A percentile compares a stretch with the other conserved stretches of the same genome.
phyloP scores from a whole-genome alignment of 2,113 vertebrate species.

The Entomyzon cyanotis region DNA sequence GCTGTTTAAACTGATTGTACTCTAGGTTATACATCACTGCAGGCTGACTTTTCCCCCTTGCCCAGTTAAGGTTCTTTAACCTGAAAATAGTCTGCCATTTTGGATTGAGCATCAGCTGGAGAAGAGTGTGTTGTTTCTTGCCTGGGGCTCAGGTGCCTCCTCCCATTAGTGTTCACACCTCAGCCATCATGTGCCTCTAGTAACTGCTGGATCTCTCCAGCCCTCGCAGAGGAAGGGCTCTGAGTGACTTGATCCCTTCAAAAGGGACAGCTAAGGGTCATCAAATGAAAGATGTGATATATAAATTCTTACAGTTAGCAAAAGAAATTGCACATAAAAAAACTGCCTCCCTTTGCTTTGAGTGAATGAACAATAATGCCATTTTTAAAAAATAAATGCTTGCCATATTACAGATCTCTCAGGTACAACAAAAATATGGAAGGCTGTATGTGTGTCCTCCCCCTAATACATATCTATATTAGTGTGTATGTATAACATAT shows the following conservation, averaged over 20 bases:
- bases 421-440: neutral
- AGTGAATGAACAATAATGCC: neutral
- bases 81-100: conserved; percentile 40
- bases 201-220: neutral
- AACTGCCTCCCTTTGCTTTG: neutral
- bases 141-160: conserved; percentile 22
- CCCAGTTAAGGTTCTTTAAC: neutral
- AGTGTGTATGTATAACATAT: neutral
- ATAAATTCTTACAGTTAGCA: neutral
- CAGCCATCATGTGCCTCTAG: neutral
- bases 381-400: neutral
- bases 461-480: neutral
- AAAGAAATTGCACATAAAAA: neutral
- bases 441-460: neutral
- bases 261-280: neutral
- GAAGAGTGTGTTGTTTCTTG: neutral
- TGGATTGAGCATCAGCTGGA: neutral
- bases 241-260: neutral
- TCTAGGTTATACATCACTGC: neutral
- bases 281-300: neutral
- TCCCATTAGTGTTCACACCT: conserved; percentile 27
- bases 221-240: neutral
- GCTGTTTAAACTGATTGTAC: neutral
- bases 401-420: neutral
- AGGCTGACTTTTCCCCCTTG: neutral